phyloP scores from a whole-genome alignment of 2,888 invertebrate genomes.

The Sarcophaga caerulescens region DNA sequence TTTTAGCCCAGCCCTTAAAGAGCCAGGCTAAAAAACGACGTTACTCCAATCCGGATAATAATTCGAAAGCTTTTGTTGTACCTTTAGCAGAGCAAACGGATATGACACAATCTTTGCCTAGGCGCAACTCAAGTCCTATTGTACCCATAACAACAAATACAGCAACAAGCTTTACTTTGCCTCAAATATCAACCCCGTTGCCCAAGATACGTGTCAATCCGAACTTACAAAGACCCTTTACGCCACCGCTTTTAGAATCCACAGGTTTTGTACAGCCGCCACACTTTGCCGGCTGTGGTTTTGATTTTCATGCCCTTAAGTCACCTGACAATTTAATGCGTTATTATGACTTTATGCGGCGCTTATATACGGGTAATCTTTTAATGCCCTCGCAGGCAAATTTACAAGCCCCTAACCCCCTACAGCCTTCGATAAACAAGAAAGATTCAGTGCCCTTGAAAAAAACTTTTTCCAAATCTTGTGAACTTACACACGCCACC shows the following conservation, averaged over 20 bases:
- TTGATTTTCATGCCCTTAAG: conserved; percentile 76
- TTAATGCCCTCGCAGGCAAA: background rate
- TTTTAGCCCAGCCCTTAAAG: conserved; percentile 9
- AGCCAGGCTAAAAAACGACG: conserved; percentile 50
- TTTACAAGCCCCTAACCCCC: conserved; percentile 66
- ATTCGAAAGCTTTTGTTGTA: conserved; percentile 62
- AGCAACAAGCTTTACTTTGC: no score
- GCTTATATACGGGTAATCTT: conserved; percentile 75
- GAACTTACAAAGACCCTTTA: conserved; percentile 75
- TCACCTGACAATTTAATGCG: conserved; percentile 77
- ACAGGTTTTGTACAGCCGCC: conserved; percentile 40
- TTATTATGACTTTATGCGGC: conserved; percentile 79
- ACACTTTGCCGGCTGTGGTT: conserved; percentile 46
- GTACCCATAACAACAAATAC: background rate
- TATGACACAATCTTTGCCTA: conserved; percentile 28
- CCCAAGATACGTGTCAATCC: conserved; percentile 76
- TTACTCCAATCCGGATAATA: conserved; percentile 61
- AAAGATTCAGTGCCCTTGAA: conserved; percentile 70
- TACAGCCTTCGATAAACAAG: conserved; percentile 73
- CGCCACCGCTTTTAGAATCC: conserved; percentile 70
- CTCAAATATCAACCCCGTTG: background rate
- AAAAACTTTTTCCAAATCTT: conserved; percentile 10
- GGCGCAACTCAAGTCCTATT: conserved; percentile 58
- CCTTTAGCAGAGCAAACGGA: conserved; percentile 36
- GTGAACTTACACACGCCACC: conserved; percentile 22